Conservation (phyloP, 2,888 invertebrate genomes). For the Tortrix viridana region DNA sequence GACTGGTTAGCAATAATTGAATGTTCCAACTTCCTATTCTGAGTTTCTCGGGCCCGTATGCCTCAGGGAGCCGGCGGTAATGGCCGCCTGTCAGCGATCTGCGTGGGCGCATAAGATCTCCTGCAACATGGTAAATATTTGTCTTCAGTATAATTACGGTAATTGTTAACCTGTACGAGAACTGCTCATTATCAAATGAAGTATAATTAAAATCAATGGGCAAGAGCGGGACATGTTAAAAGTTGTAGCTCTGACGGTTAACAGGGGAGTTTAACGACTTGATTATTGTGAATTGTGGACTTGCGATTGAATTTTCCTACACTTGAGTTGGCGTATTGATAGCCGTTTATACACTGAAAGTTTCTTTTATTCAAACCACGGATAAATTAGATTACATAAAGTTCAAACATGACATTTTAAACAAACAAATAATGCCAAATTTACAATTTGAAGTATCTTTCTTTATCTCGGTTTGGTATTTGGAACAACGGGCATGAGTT, state of each 20-base stretch:
- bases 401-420: too few relatives aligned
- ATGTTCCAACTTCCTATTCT: constrained; percentile 30
- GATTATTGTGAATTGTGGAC: background rate
- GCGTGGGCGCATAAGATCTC: constrained; percentile 72
- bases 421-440: too few relatives aligned
- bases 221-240: constrained; percentile 11
- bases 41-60: constrained; percentile 44
- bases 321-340: too few relatives aligned
- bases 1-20: constrained; percentile 10
- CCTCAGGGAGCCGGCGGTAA: constrained; percentile 64
- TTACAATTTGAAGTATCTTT: too few relatives aligned
- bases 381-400: too few relatives aligned
- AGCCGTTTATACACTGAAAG: too few relatives aligned
- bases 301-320: background rate
- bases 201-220: constrained; percentile 32
- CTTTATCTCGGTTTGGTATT: too few relatives aligned
- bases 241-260: background rate
- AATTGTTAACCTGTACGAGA: constrained; percentile 51
- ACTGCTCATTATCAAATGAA: constrained; percentile 30
- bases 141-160: constrained; percentile 75
- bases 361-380: too few relatives aligned
- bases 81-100: constrained; percentile 63
- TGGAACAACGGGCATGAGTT: too few relatives aligned
- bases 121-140: constrained; percentile 77
- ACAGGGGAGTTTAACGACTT: constrained; percentile 7